Percentiles rank a stretch among this genome's conserved stretches.
Conservation (phyloP, 2,797 vertebrate species). For the Staurois parvus region DNA sequence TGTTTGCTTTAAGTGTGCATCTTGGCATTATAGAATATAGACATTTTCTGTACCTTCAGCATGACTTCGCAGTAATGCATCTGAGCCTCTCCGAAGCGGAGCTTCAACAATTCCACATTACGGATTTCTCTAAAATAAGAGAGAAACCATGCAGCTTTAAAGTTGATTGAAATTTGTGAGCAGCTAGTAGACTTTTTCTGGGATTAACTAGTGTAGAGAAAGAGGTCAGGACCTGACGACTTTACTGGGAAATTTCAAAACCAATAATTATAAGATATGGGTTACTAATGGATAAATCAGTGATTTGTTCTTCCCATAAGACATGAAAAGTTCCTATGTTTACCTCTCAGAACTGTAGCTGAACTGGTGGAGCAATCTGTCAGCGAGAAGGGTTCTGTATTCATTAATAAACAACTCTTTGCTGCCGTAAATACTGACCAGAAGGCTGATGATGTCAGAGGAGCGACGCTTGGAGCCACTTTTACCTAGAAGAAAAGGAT, state of each 20-base stretch:
- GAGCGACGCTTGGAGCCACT: conserved; percentile 91
- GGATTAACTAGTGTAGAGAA: too few relatives aligned
- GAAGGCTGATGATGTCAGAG: conserved; percentile 96
- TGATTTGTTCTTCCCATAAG: neutral
- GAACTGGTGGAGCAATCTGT: conserved; percentile 92
- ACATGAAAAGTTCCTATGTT: neutral
- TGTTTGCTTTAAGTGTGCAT: too few relatives aligned
- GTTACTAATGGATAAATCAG: neutral
- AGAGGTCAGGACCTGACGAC: too few relatives aligned
- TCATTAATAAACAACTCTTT: conserved; percentile 98
- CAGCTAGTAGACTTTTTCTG: too few relatives aligned
- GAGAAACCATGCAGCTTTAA: neutral
- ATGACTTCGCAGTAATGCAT: conserved; percentile 99
- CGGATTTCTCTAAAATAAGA: conserved; percentile 88
- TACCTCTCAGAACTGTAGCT: conserved; percentile 96
- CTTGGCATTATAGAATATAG: too few relatives aligned
- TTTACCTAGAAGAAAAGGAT: conserved; percentile 78
- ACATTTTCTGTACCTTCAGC: conserved; percentile 84
- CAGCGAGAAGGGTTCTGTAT: conserved; percentile 91
- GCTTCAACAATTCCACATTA: conserved; percentile 96
- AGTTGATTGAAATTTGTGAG: too few relatives aligned
- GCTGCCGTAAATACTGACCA: conserved; percentile 98
- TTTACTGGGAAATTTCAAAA: too few relatives aligned
- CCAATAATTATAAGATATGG: too few relatives aligned
- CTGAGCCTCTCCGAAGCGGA: conserved; percentile 95